These are phyloP conservation scores for Pogonocherus hispidulus DNA, from an alignment of 2,888 invertebrate genomes.

Conservation along the genomic window DNA sequence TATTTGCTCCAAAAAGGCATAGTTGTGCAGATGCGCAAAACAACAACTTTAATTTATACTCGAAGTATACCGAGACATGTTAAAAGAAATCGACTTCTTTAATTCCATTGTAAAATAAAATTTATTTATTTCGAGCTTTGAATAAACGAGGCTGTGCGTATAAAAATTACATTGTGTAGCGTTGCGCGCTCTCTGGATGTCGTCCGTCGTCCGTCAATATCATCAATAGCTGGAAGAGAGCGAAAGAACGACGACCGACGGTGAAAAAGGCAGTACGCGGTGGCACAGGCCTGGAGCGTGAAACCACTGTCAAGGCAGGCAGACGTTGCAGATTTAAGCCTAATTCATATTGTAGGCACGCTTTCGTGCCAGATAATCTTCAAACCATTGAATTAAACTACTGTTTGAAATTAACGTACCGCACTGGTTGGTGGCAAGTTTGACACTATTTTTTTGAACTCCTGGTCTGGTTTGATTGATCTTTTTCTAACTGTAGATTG, in stretches of 20 bases:
- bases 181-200: slow-evolving; percentile 40
- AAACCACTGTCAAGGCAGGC: slow-evolving; percentile 10
- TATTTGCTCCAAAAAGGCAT: slow-evolving; percentile 6
- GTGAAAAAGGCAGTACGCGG: slow-evolving; percentile 55
- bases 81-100: slow-evolving; percentile 46
- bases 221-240: slow-evolving; percentile 47
- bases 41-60: slow-evolving; percentile 22
- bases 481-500: too few relatives aligned
- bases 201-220: slow-evolving; percentile 49
- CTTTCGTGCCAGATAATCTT: too few relatives aligned
- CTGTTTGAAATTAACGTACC: too few relatives aligned
- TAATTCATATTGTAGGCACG: too few relatives aligned
- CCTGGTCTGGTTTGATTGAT: too few relatives aligned
- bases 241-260: slow-evolving; percentile 40
- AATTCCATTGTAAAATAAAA: slow-evolving; percentile 55
- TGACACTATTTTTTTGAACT: too few relatives aligned
- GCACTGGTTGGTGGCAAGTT: too few relatives aligned
- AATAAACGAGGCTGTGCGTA: slow-evolving; percentile 55
- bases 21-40: slow-evolving; percentile 11
- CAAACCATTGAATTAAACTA: too few relatives aligned
- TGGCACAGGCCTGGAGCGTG: background rate
- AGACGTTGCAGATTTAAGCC: too few relatives aligned
- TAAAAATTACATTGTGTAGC: slow-evolving; percentile 55
- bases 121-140: slow-evolving; percentile 57
- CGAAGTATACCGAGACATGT: slow-evolving; percentile 20